Evolutionary conservation across 2,888 invertebrate species (phyloP), one percentile per base, ranked within the genome.

Genomic region (Eustalomyia histrio): DNA sequence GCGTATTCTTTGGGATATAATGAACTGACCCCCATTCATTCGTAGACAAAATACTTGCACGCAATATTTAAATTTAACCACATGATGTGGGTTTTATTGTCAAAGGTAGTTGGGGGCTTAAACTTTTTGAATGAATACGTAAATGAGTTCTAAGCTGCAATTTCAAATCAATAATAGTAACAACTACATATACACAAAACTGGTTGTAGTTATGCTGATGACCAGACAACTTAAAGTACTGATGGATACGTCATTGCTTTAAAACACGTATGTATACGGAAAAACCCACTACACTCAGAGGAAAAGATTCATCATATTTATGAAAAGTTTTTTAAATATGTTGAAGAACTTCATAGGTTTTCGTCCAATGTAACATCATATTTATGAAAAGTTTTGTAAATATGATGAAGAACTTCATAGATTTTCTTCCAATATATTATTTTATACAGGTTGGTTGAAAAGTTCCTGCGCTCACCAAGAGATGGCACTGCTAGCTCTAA

Each of bases 211-310:
- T 17, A 58, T 24, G 5, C 10, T 33, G 12, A 69, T 68, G 64
- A 52, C 53, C 68, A 74, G 21, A 64, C 47, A 69, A 52, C 21
- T 14, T 55, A 47, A 64, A 7, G 69, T 76, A 29, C 7, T 63
- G 64, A 69, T n/a, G n/a, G n/a, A n/a, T 52, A 74, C 64, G 79
- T 74, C 60, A 69, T 74, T 60, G 58, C 33, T 74, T 33, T 53
- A 2, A 60, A 74, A 29, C 4, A 21, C 21, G 43, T 60, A 29
- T 14, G n/a, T 18, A 29, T 14, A 29, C 39, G 64, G 43, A 65
- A 73, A 68, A 63, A 12, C 16, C 69, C 53, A 33, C 39, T 14
- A 17, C 12, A 43, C 39, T 53, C 39, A 24, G 53, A 57, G 24
- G 50, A 68, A 10, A 17, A 35, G n/a, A n/a, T n/a, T n/a, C n/a